These are phyloP conservation scores for Anas platyrhynchos DNA, from an alignment of 2,113 vertebrate species.

Conservation along the genomic window DNA sequence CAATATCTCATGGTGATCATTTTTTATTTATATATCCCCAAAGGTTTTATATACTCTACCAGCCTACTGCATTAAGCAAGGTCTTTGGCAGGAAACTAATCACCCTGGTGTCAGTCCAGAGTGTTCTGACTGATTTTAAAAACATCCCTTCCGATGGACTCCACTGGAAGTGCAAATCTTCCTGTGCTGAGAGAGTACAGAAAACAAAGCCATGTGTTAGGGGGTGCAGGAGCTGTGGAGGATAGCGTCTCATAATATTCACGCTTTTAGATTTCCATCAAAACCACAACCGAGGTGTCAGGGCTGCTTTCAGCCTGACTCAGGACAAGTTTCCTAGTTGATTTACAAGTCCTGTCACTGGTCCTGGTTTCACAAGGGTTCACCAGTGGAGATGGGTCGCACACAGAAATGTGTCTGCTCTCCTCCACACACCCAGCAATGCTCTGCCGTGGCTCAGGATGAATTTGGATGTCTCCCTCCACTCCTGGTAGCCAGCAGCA, in stretches of 20 bases:
- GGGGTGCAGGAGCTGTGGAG: background rate
- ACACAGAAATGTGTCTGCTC: background rate
- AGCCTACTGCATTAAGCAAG: background rate
- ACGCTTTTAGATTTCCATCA: background rate
- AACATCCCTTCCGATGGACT: background rate
- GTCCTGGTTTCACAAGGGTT: background rate
- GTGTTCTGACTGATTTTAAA: background rate
- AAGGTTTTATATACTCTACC: background rate
- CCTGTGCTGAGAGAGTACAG: background rate
- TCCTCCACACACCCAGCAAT: background rate
- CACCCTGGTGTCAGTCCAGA: background rate
- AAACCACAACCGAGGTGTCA: background rate
- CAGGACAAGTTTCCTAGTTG: background rate
- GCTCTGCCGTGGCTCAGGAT: background rate
- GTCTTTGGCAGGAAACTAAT: conserved; percentile 1
- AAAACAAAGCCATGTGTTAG: background rate
- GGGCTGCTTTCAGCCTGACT: background rate
- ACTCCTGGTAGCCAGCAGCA: background rate
- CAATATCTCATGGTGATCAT: background rate
- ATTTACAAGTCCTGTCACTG: background rate
- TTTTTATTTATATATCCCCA: conserved; percentile 24
- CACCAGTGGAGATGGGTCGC: background rate
- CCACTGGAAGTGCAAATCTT: background rate
- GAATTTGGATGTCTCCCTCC: background rate
- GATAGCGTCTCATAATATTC: background rate